phyloP scores from a whole-genome alignment of 2,888 invertebrate species.

The Gastracanthus pulcherrimus region DNA sequence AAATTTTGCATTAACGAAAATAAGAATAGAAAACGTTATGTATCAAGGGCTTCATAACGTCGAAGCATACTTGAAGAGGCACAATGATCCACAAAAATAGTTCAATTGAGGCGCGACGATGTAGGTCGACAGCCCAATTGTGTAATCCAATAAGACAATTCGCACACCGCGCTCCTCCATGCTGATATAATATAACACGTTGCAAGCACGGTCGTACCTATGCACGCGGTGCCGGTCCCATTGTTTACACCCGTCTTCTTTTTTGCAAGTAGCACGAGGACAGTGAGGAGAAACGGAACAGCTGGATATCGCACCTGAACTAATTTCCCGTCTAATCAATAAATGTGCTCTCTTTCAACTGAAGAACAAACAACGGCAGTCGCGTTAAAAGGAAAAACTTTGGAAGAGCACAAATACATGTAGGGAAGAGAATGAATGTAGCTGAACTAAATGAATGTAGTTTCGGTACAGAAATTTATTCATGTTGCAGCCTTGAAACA shows the following conservation, averaged over 20 bases:
- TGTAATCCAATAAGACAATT: neutral
- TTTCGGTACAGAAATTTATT: too few relatives aligned
- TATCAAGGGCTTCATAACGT: neutral
- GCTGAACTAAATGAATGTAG: too few relatives aligned
- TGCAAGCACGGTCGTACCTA: too few relatives aligned
- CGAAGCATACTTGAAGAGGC: too few relatives aligned
- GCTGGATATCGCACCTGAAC: neutral
- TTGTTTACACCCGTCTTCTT: neutral
- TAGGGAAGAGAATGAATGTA: neutral
- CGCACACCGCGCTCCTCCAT: neutral
- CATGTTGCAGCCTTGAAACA: too few relatives aligned
- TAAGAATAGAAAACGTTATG: neutral
- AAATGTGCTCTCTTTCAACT: neutral
- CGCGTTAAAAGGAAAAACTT: neutral
- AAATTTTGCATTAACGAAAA: too few relatives aligned
- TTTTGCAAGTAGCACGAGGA: conserved; percentile 3
- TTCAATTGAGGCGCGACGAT: conserved; percentile 6
- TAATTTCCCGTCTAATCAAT: neutral
- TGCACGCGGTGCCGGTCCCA: too few relatives aligned
- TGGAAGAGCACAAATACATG: neutral
- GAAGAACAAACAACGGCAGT: neutral
- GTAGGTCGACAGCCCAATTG: conserved; percentile 18
- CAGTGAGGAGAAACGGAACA: neutral
- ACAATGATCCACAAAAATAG: conserved; percentile 10
- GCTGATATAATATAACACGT: too few relatives aligned